Conservation (phyloP, 1,140 invertebrate species). For the Heliconius eleuchia region DNA sequence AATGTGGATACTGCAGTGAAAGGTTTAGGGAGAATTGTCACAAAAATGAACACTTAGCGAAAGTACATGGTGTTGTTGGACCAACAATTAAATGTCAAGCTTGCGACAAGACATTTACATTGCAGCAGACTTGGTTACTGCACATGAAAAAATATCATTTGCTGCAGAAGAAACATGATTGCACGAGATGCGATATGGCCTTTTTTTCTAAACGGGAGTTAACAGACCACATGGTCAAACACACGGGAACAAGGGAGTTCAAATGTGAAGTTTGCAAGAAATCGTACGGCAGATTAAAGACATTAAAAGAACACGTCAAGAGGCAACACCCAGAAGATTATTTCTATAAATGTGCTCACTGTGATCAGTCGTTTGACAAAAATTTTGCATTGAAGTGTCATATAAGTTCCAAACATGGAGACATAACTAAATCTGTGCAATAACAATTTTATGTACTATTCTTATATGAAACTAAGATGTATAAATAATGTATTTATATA, state of each 20-base stretch:
- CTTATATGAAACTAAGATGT: neutral
- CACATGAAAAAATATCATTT: constrained; percentile 63
- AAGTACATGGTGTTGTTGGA: constrained; percentile 48
- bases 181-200: constrained; percentile 46
- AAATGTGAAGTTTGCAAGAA: constrained; percentile 84
- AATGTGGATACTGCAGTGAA: constrained; percentile 57
- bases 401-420: constrained; percentile 48
- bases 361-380: constrained; percentile 67
- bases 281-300: constrained; percentile 80
- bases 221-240: constrained; percentile 71
- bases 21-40: constrained; percentile 51
- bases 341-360: constrained; percentile 68
- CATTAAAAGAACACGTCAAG: constrained; percentile 81
- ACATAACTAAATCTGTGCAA: constrained; percentile 10
- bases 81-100: constrained; percentile 53
- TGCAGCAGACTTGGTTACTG: constrained; percentile 45
- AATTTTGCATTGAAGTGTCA: constrained; percentile 47
- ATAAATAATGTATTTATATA: neutral
- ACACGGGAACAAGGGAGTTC: constrained; percentile 87
- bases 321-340: constrained; percentile 72
- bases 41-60: constrained; percentile 55
- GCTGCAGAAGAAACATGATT: constrained; percentile 56
- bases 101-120: constrained; percentile 55
- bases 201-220: constrained; percentile 50
- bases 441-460: neutral